Evolutionary conservation across 2,113 vertebrate species (phyloP), one percentile per base, ranked within the genome.

Genomic region (Lampris megalopsis): DNA sequence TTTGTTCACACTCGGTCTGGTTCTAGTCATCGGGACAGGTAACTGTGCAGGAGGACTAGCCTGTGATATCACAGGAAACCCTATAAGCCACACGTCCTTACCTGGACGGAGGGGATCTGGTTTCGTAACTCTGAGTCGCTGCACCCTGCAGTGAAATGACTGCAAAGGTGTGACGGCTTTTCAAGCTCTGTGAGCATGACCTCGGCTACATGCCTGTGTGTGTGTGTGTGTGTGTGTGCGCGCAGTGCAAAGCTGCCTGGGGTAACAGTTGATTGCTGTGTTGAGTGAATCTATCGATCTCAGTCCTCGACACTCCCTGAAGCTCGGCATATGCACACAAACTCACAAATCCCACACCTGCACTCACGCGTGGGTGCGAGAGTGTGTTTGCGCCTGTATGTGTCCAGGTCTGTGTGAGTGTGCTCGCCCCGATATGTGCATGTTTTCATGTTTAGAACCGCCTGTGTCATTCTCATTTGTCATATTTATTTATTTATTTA

Each of bases 111-210:
- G 24, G 24, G 24, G 0, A 24, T 24, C 24, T 24, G 24, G 24
- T 24, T 24, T 24, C 24, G 24, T 24, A 24, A 24, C 24, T 84
- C 79, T 50, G 81, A 85, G 82, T 87, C 81, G 84, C 77, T 70
- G 84, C 79, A 58, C 64, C 81, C 69, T 79, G 71, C 82, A 74
- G 72, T 68, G 78, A 75, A 83, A 75, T 77, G 72, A 60, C 73
- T 78, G 57, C 68, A 74, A 10, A 48, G 42, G 60, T 73, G 71
- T 9, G 43, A 49, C 61, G 71, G 42, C 50, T 64, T 77, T 79
- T 74, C 45, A 89, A 74, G 65, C 76, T 61, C 63, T 72, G 68
- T 63, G 65, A 70, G 68, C 68, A 50, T 54, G 63, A 60, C 71
- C 68, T 53, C 43, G 67, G 37, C 53, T 2, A 9, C 1, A 24